Percentiles rank a stretch among this genome's conserved stretches.
Evolutionary conservation across 2,888 invertebrate species (phyloP).

Genomic region (Sceliomorpha sp.): DNA sequence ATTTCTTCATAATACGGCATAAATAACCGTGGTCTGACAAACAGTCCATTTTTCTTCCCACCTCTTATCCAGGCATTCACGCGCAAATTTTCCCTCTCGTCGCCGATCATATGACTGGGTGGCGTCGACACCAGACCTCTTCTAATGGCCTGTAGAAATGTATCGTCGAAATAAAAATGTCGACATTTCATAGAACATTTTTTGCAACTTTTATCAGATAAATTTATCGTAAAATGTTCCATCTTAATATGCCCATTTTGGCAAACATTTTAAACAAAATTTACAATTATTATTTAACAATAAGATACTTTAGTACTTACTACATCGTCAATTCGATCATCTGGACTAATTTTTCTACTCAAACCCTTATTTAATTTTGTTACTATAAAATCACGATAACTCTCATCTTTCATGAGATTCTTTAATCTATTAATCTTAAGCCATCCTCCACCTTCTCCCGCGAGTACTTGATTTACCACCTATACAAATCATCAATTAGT

Average conservation of each 20-base stretch:
- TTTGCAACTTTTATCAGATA: no score
- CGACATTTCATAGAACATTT: no score
- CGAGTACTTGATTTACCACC: no score
- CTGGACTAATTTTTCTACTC: constrained; percentile 95
- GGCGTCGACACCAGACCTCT: constrained; percentile 90
- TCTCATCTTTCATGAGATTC: constrained; percentile 99
- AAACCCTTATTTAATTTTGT: constrained; percentile 96
- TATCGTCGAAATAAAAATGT: no score
- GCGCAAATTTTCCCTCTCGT: constrained; percentile 84
- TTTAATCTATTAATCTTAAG: constrained; percentile 94
- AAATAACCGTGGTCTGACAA: constrained; percentile 93
- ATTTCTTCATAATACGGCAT: constrained; percentile 97
- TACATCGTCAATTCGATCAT: constrained; percentile 98
- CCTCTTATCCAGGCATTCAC: constrained; percentile 91
- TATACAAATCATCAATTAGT: no score
- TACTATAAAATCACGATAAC: constrained; percentile 96
- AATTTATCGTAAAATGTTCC: no score
- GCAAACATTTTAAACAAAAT: no score
- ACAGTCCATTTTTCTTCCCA: constrained; percentile 86
- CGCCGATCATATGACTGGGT: constrained; percentile 92
- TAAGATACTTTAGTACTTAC: constrained; percentile 87
- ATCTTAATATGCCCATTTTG: no score
- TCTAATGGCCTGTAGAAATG: constrained; percentile 81
- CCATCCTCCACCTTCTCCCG: no score
- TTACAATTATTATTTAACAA: no score